phyloP scores from a whole-genome alignment of 2,888 invertebrate genomes.

The Crioceris asparagi region DNA sequence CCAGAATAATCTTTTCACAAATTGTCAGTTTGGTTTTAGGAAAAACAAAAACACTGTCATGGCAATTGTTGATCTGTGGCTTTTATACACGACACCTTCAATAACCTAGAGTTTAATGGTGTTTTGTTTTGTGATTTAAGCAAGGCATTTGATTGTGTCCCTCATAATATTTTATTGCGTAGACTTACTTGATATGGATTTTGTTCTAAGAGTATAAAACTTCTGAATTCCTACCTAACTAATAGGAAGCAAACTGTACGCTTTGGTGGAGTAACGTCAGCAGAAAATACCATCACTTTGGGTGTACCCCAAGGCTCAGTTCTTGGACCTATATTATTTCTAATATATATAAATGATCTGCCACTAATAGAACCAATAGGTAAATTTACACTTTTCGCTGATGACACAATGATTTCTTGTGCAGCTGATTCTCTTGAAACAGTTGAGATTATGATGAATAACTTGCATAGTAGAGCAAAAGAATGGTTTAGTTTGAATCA shows the following conservation, averaged over 20 bases:
- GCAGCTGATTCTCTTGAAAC: no score
- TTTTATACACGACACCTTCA: background rate
- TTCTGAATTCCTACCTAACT: no score
- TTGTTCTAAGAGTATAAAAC: no score
- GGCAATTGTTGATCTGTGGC: slow-evolving; percentile 3
- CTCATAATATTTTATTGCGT: slow-evolving; percentile 6
- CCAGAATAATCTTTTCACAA: slow-evolving; percentile 8
- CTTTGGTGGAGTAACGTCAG: no score
- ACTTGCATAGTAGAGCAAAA: no score
- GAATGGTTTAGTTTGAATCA: no score
- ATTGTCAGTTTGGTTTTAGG: slow-evolving; percentile 10
- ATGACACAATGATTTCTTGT: no score
- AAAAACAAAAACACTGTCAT: slow-evolving; percentile 4
- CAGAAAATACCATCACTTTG: background rate
- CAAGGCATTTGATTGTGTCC: slow-evolving; percentile 11
- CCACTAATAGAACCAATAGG: no score
- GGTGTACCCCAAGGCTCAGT: background rate
- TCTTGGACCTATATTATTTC: background rate
- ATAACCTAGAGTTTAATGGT: no score
- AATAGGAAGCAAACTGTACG: background rate
- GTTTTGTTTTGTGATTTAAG: slow-evolving; percentile 4
- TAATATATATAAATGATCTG: background rate
- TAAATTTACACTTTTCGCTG: no score
- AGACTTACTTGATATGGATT: slow-evolving; percentile 5
- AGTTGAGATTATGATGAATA: no score